Evolutionary conservation across 2,797 vertebrate genomes (phyloP), one percentile per base, ranked within the genome.

Genomic region (Gymnoscopelus microlampas): DNA sequence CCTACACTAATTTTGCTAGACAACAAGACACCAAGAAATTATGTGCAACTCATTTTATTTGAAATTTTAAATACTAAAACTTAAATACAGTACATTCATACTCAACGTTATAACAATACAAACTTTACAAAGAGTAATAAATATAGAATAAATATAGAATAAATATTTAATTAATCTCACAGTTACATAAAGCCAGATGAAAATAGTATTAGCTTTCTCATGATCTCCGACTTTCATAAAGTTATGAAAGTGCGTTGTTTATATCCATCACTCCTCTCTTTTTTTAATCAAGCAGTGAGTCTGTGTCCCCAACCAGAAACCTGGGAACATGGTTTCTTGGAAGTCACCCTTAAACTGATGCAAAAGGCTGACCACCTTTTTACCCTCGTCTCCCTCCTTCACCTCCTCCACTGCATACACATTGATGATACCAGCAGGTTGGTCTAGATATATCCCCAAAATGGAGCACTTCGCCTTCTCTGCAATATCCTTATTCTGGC

Each of bases 391-490:
- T 66, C 67, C 84, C 47, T 79, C 85, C 64, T 65, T 78, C 66
- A 60, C 64, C 14, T 89, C 86, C 19, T 87, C 75, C 59, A 91
- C 88, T 5, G 82, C 85, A 23, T 93, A 91, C 63, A 90, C 89
- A 63, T 87, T 88, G 1, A 93, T 81, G 49, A 89, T 50, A 5
- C 92, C 90, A 3, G 83, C 87, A 4, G 91, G 91, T 66, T 91
- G 90, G 77, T 94, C 91, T 14, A 91, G 72, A 78, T 92, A 89
- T 2, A 90, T 61, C 0, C 91, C 91, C 0, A 91, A 73, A 6
- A 48, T 66, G 13, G 83, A 71, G 73, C 60, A 81, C 53, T 80
- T 59, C 0, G 86, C 79, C n/a, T 87, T 5, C 0, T 59, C 86
- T 1, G 0, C 0, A 39, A 90, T 83, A 48, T 79, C 76, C 3